Conservation (phyloP, 2,888 invertebrate genomes). For the Pandemis cinnamomeana region DNA sequence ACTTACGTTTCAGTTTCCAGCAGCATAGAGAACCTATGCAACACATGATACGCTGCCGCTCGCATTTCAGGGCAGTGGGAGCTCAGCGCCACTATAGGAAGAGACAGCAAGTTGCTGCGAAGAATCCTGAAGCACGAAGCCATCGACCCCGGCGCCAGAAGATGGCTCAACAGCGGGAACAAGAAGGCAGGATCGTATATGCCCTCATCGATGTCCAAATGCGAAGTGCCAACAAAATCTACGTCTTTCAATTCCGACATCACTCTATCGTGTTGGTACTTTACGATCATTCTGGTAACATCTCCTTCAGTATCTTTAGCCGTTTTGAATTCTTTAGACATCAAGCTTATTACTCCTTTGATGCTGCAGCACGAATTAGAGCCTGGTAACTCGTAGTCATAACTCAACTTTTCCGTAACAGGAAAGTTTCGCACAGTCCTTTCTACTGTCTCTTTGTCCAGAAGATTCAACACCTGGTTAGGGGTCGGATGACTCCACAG, state of each 20-base stretch:
- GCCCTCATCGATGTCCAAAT: slow-evolving; percentile 60
- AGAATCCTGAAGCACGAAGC: slow-evolving; percentile 89
- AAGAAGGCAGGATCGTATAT: slow-evolving; percentile 94
- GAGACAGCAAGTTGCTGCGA: slow-evolving; percentile 88
- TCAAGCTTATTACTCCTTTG: slow-evolving; percentile 53
- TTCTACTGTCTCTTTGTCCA: slow-evolving; percentile 86
- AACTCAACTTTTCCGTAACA: slow-evolving; percentile 84
- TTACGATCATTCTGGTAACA: slow-evolving; percentile 54
- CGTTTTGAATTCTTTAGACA: slow-evolving; percentile 52
- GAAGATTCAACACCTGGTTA: slow-evolving; percentile 88
- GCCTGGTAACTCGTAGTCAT: slow-evolving; percentile 67
- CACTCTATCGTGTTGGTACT: slow-evolving; percentile 55
- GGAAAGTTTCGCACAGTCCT: slow-evolving; percentile 90
- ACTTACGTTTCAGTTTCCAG: slow-evolving; percentile 88
- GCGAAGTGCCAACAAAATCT: slow-evolving; percentile 59
- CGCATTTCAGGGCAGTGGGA: slow-evolving; percentile 87
- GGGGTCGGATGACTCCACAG: slow-evolving; percentile 89
- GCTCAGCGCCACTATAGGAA: slow-evolving; percentile 88
- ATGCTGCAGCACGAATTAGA: slow-evolving; percentile 46
- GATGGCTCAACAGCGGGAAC: slow-evolving; percentile 89
- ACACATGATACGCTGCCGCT: slow-evolving; percentile 89
- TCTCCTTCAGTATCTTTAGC: slow-evolving; percentile 58
- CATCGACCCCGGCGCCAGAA: slow-evolving; percentile 90
- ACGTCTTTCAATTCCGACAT: slow-evolving; percentile 49
- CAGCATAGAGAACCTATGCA: slow-evolving; percentile 90